phyloP scores from a whole-genome alignment of 2,113 vertebrate genomes.

The Noturus placidus region DNA sequence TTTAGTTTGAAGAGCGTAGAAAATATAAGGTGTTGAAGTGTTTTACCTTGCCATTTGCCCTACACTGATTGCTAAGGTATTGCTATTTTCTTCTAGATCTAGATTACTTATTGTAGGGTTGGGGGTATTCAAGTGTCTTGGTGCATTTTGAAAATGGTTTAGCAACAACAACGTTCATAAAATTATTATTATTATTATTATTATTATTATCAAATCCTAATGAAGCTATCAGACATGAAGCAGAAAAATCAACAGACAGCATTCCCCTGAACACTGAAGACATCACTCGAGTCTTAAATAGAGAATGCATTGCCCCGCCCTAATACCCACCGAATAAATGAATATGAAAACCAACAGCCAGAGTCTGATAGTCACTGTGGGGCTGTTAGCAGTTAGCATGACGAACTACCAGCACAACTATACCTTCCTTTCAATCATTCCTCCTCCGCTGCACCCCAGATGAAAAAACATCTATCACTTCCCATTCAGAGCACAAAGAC shows the following conservation, averaged over 20 bases:
- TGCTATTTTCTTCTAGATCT: constrained; percentile 37
- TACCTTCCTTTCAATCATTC: constrained; percentile 5
- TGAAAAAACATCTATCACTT: constrained; percentile 43
- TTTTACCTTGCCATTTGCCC: neutral
- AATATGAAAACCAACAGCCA: constrained; percentile 8
- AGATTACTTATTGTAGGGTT: constrained; percentile 16
- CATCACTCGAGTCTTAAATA: neutral
- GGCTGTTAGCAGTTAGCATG: constrained; percentile 18
- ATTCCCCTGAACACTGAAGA: neutral
- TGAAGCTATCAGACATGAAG: constrained; percentile 17
- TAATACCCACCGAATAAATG: neutral
- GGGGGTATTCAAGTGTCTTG: neutral
- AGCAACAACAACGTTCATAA: neutral
- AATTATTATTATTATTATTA: too few relatives aligned
- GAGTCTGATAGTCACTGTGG: neutral
- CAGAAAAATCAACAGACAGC: constrained; percentile 6
- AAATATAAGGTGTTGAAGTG: neutral
- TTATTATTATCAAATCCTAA: constrained; percentile 22
- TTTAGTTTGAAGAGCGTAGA: neutral
- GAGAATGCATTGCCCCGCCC: neutral
- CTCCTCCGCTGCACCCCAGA: neutral
- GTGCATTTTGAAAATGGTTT: constrained; percentile 12
- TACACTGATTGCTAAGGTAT: constrained; percentile 1
- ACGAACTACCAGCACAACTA: constrained; percentile 17
- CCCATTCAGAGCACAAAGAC: constrained; percentile 41